Evolutionary conservation across 2,888 invertebrate genomes (phyloP).

Genomic region (Asteroscopus sphinx): DNA sequence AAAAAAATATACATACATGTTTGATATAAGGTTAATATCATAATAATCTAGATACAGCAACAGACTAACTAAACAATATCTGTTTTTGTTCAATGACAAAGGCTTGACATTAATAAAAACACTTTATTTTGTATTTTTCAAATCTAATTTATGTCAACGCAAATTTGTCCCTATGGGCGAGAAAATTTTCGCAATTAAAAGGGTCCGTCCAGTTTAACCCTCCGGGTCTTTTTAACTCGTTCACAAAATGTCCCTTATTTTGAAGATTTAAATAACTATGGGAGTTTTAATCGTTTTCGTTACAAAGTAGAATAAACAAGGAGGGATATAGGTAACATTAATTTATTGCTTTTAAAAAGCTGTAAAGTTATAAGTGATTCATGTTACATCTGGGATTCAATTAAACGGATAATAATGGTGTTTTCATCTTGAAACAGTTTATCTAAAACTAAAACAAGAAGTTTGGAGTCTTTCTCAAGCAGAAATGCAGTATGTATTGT

Average conservation of each 20-base stretch:
- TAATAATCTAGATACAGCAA: too few species aligned
- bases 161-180: conserved; percentile 47
- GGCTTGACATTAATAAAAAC: conserved; percentile 18
- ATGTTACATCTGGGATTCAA: conserved; percentile 5
- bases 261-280: conserved; percentile 45
- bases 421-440: too few species aligned
- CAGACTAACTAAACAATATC: too few species aligned
- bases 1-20: too few species aligned
- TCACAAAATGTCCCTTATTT: conserved; percentile 44
- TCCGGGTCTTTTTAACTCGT: conserved; percentile 54
- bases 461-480: too few species aligned
- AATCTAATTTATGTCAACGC: conserved; percentile 48
- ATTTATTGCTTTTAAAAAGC: conserved; percentile 25
- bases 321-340: conserved; percentile 20
- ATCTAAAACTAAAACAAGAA: too few species aligned
- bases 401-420: background rate
- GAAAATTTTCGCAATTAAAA: conserved; percentile 56
- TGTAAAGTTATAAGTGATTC: conserved; percentile 13
- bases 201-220: conserved; percentile 33
- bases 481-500: too few species aligned
- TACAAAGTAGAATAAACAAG: conserved; percentile 29
- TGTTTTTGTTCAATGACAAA: conserved; percentile 1
- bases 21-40: too few species aligned
- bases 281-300: conserved; percentile 30
- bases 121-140: conserved; percentile 20